These are phyloP conservation scores for Paramuricea clavata DNA, from an alignment of 92 coral and sea anemone species.

Conservation along the genomic window DNA sequence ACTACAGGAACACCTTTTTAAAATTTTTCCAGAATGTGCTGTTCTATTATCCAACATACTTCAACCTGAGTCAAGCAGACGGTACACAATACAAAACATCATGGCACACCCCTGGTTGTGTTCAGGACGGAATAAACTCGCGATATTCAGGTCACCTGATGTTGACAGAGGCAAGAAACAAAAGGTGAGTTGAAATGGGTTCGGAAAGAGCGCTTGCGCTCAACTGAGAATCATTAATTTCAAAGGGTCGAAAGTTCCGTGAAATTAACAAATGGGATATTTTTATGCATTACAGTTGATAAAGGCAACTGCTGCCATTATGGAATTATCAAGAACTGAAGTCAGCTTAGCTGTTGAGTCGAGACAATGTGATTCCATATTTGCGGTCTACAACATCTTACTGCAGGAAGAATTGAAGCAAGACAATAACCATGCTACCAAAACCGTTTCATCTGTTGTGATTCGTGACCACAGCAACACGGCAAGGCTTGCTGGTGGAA, in stretches of 20 bases:
- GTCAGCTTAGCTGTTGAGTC: constrained; percentile 76
- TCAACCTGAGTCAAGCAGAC: constrained; percentile 83
- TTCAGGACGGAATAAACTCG: constrained; percentile 69
- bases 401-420: constrained; percentile 78
- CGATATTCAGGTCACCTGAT: constrained; percentile 65
- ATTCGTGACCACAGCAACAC: constrained; percentile 7
- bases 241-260: too few species aligned
- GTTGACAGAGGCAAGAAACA: constrained; percentile 70
- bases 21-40: constrained; percentile 79
- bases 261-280: too few species aligned
- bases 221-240: too few species aligned
- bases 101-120: constrained; percentile 94
- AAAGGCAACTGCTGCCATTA: constrained; percentile 72
- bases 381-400: constrained; percentile 80
- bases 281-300: constrained; percentile 68
- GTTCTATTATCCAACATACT: constrained; percentile 83
- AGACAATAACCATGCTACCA: neutral
- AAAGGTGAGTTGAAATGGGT: too few species aligned
- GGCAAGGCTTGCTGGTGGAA: neutral
- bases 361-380: constrained; percentile 82
- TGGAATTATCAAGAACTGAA: constrained; percentile 79
- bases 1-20: too few species aligned
- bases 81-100: constrained; percentile 75
- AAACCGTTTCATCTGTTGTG: neutral
- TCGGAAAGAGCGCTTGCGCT: too few species aligned